Evolutionary conservation across 2,888 invertebrate species (phyloP).

Genomic region (Heliconius ethilla): DNA sequence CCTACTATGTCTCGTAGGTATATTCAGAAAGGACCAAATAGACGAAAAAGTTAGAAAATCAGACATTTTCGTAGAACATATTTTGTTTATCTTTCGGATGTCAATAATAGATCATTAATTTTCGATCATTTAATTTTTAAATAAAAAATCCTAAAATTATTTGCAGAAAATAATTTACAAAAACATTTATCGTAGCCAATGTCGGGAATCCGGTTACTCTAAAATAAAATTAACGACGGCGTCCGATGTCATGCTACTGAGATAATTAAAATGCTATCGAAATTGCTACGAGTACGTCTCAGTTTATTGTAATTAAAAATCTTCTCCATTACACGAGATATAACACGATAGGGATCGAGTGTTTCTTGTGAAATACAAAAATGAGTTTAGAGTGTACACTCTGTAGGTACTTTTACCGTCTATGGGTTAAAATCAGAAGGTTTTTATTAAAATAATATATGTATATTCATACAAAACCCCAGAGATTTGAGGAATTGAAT

Average conservation of each 20-base stretch:
- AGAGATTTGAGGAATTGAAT: no score
- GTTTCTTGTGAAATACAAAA: constrained; percentile 7
- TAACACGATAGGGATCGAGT: constrained; percentile 29
- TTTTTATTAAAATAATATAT: neutral
- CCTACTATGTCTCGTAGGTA: no score
- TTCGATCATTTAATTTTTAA: neutral
- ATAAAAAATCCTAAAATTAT: neutral
- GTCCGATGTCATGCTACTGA: constrained; percentile 51
- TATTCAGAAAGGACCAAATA: no score
- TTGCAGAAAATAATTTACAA: neutral
- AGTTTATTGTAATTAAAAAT: constrained; percentile 55
- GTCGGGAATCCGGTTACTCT: constrained; percentile 49
- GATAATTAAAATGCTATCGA: constrained; percentile 59
- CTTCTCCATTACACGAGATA: constrained; percentile 48
- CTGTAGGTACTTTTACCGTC: neutral
- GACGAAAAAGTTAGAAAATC: no score
- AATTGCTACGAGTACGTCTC: constrained; percentile 48
- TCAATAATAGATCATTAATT: neutral
- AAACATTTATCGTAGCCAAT: constrained; percentile 15
- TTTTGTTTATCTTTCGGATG: neutral
- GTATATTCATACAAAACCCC: no score
- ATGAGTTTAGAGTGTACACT: neutral
- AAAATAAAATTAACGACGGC: constrained; percentile 59
- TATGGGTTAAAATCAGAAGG: neutral
- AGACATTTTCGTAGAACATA: neutral